Evolutionary conservation across 2,113 vertebrate genomes (phyloP), one percentile per base, ranked within the genome.

Genomic region (Syngnathus floridae): DNA sequence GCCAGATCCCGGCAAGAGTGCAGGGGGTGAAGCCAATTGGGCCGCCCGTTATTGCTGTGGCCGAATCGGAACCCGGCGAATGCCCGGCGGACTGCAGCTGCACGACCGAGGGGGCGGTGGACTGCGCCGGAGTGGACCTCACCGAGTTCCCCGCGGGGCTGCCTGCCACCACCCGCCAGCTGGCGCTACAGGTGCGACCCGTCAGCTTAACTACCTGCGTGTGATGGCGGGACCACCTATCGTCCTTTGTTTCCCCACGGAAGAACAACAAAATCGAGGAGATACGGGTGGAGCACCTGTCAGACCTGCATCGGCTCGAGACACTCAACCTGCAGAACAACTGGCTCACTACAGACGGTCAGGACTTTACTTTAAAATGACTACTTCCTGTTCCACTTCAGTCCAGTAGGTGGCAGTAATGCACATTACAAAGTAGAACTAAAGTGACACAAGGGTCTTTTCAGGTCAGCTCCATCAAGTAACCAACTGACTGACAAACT

Each of bases 261-360:
- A 84, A 98, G 97, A 98, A 99, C 85, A 99, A 99, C 86, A 94
- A 93, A 81, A 95, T 99, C 64, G 88, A 94, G 82, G 89, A 93
- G 84, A 93, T 99, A 76, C 93, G 90, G 46, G 86, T 92, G 5
- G 91, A 93, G 72, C 93, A 97, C 43, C 91, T 99, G n/a, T 90
- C 93, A 16, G 89, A 92, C 66, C 94, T 99, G 65, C 86, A 93
- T 67, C 91, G 84, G 13, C 87, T 99, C 35, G 93, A 98, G 88
- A 99, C 95, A 0, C 91, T 99, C 64, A 99, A 99, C 88, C 90
- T 99, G 60, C 97, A 99, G 78, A 99, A 98, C 88, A 99, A 99
- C 83, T 92, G 92, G 52, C 92, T 99, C 60, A 97, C 93, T 12
- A 93, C 95, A 26, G 88, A 93, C 74, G 97, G 96, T 99, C 84